Evolutionary conservation across 2,113 vertebrate species (phyloP).

Genomic region (Capra hircus): DNA sequence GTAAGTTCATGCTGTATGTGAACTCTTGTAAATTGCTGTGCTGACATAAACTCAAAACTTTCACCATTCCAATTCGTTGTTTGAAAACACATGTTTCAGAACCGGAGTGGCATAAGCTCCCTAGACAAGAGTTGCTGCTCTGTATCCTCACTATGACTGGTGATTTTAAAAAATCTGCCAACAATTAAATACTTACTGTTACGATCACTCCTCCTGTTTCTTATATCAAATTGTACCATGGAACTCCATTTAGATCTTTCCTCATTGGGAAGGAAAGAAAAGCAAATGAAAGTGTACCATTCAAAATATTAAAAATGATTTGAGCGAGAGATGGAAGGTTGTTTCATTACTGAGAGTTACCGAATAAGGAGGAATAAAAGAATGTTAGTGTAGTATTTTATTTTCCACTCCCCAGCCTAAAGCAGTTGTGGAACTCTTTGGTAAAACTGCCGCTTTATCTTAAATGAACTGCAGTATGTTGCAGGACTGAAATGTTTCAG

Average conservation of each 20-base stretch:
- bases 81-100: constrained; percentile 64
- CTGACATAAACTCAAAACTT: constrained; percentile 60
- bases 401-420: constrained; percentile 11
- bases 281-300: constrained; percentile 41
- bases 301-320: constrained; percentile 55
- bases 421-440: neutral
- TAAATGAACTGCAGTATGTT: constrained; percentile 63
- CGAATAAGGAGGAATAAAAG: neutral
- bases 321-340: neutral
- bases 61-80: constrained; percentile 35
- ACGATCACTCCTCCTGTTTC: neutral
- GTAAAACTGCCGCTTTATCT: constrained; percentile 71
- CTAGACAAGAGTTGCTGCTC: neutral
- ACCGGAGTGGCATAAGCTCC: neutral
- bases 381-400: neutral
- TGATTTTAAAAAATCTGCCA: neutral
- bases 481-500: constrained; percentile 71
- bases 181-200: constrained; percentile 28
- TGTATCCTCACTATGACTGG: neutral
- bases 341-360: neutral
- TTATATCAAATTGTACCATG: neutral
- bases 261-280: neutral
- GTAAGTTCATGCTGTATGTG: constrained; percentile 58
- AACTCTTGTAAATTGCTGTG: constrained; percentile 62
- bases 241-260: constrained; percentile 44